These are phyloP conservation scores for Melanotaenia duboulayi DNA, from an alignment of 2,113 vertebrate species.

Conservation along the genomic window DNA sequence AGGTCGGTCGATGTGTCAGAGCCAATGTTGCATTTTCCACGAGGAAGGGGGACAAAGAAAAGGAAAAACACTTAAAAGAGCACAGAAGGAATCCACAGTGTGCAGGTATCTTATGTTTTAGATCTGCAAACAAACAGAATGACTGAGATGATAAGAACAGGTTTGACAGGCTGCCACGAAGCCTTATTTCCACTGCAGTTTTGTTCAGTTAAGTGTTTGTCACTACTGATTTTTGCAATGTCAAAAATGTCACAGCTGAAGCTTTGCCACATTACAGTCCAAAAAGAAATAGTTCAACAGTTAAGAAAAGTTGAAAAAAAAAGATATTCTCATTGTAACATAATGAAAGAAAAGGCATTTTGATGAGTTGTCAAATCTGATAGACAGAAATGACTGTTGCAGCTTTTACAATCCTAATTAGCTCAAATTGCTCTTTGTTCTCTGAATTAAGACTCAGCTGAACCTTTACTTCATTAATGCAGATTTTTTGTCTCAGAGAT, in stretches of 20 bases:
- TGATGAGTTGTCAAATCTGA: too few species aligned
- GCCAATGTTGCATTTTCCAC: slow-evolving; percentile 47
- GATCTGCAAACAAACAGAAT: not conserved
- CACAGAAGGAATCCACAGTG: not conserved
- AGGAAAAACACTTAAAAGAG: slow-evolving; percentile 25
- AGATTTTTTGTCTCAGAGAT: too few species aligned
- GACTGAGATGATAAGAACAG: not conserved
- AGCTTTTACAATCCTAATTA: too few species aligned
- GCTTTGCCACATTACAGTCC: not conserved
- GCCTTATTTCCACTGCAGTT: not conserved
- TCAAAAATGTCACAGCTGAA: not conserved
- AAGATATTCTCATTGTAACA: not conserved
- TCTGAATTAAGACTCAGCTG: too few species aligned
- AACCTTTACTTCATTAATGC: too few species aligned
- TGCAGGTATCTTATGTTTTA: not conserved
- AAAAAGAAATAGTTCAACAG: too few species aligned
- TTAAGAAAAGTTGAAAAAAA: too few species aligned
- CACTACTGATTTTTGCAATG: not conserved
- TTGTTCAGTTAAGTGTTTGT: not conserved
- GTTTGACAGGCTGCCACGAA: not conserved
- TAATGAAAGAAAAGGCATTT: not conserved
- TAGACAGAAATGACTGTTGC: too few species aligned
- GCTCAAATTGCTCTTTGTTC: too few species aligned
- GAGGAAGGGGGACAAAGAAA: slow-evolving; percentile 52
- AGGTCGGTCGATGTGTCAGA: slow-evolving; percentile 70